phyloP scores from a whole-genome alignment of 2,113 vertebrate genomes.

The Sterna hirundo region DNA sequence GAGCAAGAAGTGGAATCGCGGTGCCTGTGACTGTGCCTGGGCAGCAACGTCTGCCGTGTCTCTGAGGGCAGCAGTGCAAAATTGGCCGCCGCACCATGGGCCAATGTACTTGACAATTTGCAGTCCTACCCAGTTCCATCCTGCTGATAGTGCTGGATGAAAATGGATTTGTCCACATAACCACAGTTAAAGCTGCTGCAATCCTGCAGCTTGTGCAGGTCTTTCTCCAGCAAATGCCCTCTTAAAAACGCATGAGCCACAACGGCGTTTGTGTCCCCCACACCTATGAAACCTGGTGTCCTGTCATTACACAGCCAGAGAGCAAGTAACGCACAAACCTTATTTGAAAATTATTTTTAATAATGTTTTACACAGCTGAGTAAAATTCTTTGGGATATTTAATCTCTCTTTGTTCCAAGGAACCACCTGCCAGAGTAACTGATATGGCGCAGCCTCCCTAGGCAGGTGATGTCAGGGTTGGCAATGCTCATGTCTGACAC shows the following conservation, averaged over 20 bases:
- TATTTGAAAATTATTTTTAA: neutral
- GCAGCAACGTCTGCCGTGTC: neutral
- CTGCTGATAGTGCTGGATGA: neutral
- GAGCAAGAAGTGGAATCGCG: neutral
- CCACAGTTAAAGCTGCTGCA: neutral
- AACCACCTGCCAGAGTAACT: neutral
- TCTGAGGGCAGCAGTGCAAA: neutral
- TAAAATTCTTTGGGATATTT: neutral
- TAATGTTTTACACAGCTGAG: neutral
- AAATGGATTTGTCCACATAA: neutral
- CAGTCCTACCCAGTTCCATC: neutral
- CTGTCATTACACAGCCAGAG: neutral
- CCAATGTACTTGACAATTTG: neutral
- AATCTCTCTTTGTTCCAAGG: neutral
- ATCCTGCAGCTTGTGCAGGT: neutral
- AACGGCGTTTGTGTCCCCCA: rapidly evolving
- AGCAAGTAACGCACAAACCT: neutral
- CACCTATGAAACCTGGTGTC: neutral
- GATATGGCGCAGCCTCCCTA: neutral
- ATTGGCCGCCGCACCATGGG: rapidly evolving
- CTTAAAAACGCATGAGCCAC: neutral
- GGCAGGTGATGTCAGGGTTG: slow-evolving; percentile 40
- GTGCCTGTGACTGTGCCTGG: neutral
- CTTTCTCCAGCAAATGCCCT: neutral
- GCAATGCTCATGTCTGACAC: neutral